Percentiles rank a stretch among this genome's conserved stretches.
Conservation (phyloP, 2,113 vertebrate genomes). For the Rhadina sibilatrix region DNA sequence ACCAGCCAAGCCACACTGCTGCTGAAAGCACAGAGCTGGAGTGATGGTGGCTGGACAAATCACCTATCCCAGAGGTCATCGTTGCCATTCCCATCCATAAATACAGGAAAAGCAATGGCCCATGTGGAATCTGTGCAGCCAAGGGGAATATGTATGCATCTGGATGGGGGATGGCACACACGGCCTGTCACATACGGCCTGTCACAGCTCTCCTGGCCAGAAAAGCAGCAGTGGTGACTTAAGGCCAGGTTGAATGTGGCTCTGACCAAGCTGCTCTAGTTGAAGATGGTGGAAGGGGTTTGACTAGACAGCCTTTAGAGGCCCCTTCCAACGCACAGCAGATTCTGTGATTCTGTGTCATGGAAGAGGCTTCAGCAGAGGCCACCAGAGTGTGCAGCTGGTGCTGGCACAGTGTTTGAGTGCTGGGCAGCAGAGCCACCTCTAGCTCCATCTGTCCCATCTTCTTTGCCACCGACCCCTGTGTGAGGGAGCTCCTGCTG, state of each 20-base stretch:
- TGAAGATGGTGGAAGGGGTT: neutral
- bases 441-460: neutral
- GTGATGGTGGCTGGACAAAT: neutral
- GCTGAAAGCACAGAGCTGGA: neutral
- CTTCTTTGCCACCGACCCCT: neutral
- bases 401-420: neutral
- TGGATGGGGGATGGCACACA: neutral
- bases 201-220: neutral
- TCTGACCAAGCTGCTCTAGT: neutral
- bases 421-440: neutral
- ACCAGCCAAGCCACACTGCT: neutral
- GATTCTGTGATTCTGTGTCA: neutral
- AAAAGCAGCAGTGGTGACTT: neutral
- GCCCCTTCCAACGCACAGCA: neutral
- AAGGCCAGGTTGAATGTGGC: neutral
- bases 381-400: neutral
- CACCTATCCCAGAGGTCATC: rapidly evolving
- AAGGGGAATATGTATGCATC: neutral
- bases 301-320: neutral
- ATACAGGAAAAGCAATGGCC: no score
- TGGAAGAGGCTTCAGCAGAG: neutral
- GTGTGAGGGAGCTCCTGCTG: no score
- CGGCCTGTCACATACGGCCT: neutral
- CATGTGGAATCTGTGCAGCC: neutral
- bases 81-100: neutral